Base-by-base conservation (phyloP, 2,113 vertebrate species). In the Engystomops pustulosus region DNA sequence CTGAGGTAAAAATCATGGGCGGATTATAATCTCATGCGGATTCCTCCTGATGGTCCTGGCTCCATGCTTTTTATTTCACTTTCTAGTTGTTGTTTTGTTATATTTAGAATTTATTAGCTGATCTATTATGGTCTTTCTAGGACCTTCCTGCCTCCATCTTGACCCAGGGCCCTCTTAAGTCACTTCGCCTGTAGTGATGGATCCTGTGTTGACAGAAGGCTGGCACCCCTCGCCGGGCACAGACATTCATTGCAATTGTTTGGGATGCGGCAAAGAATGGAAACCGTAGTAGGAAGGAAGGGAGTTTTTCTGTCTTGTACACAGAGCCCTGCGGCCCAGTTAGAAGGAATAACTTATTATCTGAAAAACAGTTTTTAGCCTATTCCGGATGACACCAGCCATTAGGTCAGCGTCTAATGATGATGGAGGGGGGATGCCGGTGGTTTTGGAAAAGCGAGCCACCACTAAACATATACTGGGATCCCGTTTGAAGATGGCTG, bases 211-310 rank as follows among this genome's bases (percentile, higher is more conserved):
- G 69, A 47, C 41, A 45, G 69, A 45, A 27, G 69, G 14, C 69
- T 45, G 69, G 41, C 41, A 72, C 38, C 38, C 69, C 8, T 9
- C 12, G 75, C 51, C 53, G 49, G 49, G 34, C 8, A 53, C 75
- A 36, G 51, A 58, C 49, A 6, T 6, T 38, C 15, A 44, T 6
- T 36, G 47, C 74, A 15, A 58, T 78, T 58, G 75, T 78, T 78
- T 78, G 75, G 80, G 88, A 86, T 90, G 86, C 90, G 87, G 89
- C 86, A 86, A 62, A 87, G 90, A 87, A 85, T 89, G 88, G 89
- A 89, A 90, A 90, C 89, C 88, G 86, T 86, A 87, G 88, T 88
- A 90, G 90, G 90, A 91, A 91, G 90, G 89, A 91, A 90, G 89
- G 86, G 88, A 90, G 88, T 80, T 69, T 83, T 45, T 53, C 32